Conservation (phyloP, 2,113 vertebrate genomes). For the Ceyx cyanopectus region DNA sequence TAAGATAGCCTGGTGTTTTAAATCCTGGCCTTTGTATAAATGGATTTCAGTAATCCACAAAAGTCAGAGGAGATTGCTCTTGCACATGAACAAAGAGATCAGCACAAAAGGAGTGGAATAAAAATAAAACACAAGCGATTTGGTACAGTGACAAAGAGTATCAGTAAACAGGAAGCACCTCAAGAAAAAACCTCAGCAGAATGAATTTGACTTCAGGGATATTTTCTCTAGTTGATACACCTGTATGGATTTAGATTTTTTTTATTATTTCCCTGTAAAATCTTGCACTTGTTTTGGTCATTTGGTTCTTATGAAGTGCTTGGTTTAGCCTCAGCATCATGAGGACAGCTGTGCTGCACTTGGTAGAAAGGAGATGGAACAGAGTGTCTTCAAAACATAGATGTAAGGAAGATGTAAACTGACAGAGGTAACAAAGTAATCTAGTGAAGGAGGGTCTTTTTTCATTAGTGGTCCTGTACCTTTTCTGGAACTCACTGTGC, state of each 20-base stretch:
- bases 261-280: background rate
- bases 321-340: background rate
- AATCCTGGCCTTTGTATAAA: slow-evolving; percentile 58
- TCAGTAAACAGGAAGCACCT: background rate
- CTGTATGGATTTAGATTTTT: background rate
- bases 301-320: background rate
- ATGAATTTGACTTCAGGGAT: background rate
- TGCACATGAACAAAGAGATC: background rate
- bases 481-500: background rate
- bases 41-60: slow-evolving; percentile 59
- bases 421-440: background rate
- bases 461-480: background rate
- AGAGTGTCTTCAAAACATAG: background rate
- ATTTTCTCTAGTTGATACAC: background rate
- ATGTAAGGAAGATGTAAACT: background rate
- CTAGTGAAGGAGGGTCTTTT: background rate
- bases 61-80: slow-evolving; percentile 1
- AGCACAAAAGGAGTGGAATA: background rate
- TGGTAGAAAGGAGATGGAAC: background rate
- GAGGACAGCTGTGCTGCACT: background rate
- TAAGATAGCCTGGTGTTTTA: slow-evolving; percentile 53
- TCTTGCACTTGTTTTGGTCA: background rate
- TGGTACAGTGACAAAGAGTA: background rate
- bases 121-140: background rate
- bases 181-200: background rate